Evolutionary conservation across 35 echinoderm and acorn worm genomes (phyloP).

Genomic region (Eucidaris tribuloides): DNA sequence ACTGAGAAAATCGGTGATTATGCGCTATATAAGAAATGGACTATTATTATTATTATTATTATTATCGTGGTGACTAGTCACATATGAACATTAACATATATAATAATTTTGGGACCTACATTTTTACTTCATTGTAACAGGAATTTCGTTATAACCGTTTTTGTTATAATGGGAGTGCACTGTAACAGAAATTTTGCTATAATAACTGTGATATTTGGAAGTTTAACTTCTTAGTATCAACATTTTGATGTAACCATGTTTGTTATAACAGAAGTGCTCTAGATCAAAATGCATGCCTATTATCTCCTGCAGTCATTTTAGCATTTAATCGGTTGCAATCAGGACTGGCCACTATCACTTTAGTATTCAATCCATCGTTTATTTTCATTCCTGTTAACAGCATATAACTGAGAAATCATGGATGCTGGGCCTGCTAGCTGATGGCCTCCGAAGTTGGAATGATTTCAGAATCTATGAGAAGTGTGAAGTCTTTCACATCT

Average conservation of each 20-base stretch:
- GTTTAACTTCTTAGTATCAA: not conserved
- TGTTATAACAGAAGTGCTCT: not conserved
- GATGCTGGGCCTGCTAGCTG: conserved; percentile 57
- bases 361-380: not conserved
- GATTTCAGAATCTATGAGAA: conserved; percentile 78
- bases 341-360: not conserved
- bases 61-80: too few relatives aligned
- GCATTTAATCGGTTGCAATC: too few relatives aligned
- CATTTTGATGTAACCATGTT: not conserved
- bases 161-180: too few relatives aligned
- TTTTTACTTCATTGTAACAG: too few relatives aligned
- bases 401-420: conserved; percentile 62
- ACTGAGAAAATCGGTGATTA: too few relatives aligned
- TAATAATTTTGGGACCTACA: too few relatives aligned
- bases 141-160: too few relatives aligned
- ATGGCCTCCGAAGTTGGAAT: conserved; percentile 54
- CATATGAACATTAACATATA: too few relatives aligned
- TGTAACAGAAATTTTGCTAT: not conserved
- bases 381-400: conserved; percentile 46
- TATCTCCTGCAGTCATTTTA: not conserved
- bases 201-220: not conserved
- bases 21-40: too few relatives aligned
- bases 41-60: too few relatives aligned
- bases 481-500: conserved; percentile 59
- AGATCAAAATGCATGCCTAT: not conserved